These are phyloP conservation scores for Lumbricus terrestris DNA, from an alignment of 2,888 invertebrate genomes.

Conservation along the genomic window DNA sequence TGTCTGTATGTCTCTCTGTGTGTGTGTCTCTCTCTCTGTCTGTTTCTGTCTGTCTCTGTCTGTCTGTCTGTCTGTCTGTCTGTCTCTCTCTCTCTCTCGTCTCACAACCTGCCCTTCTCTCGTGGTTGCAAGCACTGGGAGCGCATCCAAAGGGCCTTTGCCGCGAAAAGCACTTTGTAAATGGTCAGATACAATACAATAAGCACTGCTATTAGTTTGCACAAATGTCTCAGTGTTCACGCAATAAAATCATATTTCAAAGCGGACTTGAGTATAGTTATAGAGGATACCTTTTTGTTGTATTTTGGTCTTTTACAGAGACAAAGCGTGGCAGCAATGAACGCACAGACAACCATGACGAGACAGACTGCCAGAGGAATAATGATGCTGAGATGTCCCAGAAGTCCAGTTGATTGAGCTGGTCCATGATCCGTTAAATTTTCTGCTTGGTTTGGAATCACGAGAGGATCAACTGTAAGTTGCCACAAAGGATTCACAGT, in stretches of 20 bases:
- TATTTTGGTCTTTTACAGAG: neutral
- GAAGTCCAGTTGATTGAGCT: neutral
- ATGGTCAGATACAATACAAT: too few species aligned
- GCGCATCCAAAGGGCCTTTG: too few species aligned
- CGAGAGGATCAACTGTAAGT: neutral
- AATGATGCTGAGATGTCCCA: neutral
- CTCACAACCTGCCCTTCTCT: too few species aligned
- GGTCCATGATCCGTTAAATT: neutral
- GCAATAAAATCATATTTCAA: neutral
- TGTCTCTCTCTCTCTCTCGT: too few species aligned
- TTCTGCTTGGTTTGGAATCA: neutral
- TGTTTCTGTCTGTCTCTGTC: too few species aligned
- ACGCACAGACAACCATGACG: neutral
- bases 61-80: too few species aligned
- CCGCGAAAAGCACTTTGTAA: too few species aligned
- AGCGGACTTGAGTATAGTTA: neutral
- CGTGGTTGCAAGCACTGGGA: too few species aligned
- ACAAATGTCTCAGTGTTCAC: too few species aligned
- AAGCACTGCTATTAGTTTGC: too few species aligned
- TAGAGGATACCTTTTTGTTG: neutral
- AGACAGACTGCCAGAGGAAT: neutral
- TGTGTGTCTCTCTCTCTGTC: too few species aligned
- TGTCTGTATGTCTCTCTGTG: too few species aligned
- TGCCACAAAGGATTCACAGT: neutral
- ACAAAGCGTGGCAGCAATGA: neutral